Evolutionary conservation across 2,797 vertebrate genomes (phyloP).

Genomic region (Florisuga fusca): DNA sequence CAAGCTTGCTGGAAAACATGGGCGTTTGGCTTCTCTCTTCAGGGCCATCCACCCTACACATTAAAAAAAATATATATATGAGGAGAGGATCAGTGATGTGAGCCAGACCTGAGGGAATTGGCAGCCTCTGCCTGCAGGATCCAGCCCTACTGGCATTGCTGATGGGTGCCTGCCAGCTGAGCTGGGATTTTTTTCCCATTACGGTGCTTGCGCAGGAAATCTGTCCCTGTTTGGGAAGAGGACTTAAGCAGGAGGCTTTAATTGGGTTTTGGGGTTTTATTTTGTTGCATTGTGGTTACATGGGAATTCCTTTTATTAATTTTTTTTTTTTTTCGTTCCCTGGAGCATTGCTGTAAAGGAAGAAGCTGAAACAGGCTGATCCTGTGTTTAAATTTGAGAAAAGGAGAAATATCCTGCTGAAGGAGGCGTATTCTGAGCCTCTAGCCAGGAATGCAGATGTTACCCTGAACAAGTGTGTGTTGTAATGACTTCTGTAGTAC

Average conservation of each 20-base stretch:
- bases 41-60: neutral
- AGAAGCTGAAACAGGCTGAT: neutral
- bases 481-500: neutral
- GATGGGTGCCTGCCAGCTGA: neutral
- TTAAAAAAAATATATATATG: neutral
- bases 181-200: fast-evolving
- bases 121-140: neutral
- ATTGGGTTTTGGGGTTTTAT: neutral
- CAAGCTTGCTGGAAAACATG: neutral
- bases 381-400: neutral
- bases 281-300: neutral
- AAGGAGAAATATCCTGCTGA: neutral
- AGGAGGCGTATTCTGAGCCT: neutral
- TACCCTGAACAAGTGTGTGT: neutral
- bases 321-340: neutral
- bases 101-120: neutral
- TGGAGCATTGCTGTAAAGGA: neutral
- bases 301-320: neutral
- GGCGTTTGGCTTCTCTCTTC: neutral
- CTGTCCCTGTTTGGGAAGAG: neutral
- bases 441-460: neutral
- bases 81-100: neutral
- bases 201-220: neutral
- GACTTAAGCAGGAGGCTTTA: neutral
- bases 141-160: fast-evolving